Percentiles rank a stretch among this genome's conserved stretches.
Evolutionary conservation across 2,113 vertebrate genomes (phyloP).

Genomic region (Epinephelus cyanopodus): DNA sequence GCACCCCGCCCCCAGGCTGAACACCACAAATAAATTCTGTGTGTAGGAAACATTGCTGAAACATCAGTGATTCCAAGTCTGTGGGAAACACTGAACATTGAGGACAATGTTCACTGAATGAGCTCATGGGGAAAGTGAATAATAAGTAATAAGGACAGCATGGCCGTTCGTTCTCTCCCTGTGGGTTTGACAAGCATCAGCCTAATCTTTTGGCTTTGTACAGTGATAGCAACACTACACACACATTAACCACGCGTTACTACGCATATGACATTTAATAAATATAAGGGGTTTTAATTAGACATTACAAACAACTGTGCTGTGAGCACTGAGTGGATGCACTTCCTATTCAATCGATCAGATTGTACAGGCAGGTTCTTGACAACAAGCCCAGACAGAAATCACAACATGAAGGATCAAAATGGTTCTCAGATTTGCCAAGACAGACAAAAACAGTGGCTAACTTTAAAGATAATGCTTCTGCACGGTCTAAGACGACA

Average conservation of each 20-base stretch:
- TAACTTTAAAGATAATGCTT: conserved; percentile 4
- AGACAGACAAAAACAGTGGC: not conserved
- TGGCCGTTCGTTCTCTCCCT: not conserved
- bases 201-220: not conserved
- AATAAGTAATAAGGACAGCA: not conserved
- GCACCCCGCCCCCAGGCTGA: conserved; percentile 1
- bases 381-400: conserved; percentile 8
- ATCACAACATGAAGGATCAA: not conserved
- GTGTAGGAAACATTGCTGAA: conserved; percentile 28
- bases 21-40: conserved; percentile 15
- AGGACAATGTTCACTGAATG: conserved; percentile 21
- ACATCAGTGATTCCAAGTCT: not conserved
- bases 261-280: not conserved
- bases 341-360: conserved; percentile 1
- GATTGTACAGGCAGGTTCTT: not conserved
- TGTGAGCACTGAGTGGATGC: conserved; percentile 6
- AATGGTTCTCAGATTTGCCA: not conserved
- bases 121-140: conserved; percentile 4
- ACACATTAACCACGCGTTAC: not conserved
- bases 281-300: not conserved
- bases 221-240: conserved; percentile 1
- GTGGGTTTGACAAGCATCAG: conserved; percentile 11
- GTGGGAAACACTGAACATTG: conserved; percentile 1
- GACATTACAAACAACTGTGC: conserved; percentile 8
- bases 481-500: not conserved